Percentiles rank a stretch among this genome's conserved stretches.
Conservation (phyloP, 2,888 invertebrate genomes). For the Eristalis tenax region DNA sequence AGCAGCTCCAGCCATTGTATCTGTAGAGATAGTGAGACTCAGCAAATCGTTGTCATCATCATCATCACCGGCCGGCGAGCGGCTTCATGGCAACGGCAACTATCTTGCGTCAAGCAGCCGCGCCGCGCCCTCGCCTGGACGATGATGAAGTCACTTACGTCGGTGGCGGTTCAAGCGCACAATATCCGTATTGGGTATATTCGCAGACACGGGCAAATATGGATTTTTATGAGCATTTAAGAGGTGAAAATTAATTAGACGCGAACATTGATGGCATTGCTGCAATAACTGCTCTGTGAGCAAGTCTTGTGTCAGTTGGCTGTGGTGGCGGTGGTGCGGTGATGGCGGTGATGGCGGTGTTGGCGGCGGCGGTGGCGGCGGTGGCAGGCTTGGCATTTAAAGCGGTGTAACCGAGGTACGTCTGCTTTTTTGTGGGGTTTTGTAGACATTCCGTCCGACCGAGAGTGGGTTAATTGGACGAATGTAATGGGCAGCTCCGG, state of each 20-base stretch:
- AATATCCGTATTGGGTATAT: slow-evolving; percentile 1
- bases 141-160: slow-evolving; percentile 54
- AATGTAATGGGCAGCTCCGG: slow-evolving; percentile 32
- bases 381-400: slow-evolving; percentile 23
- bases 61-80: slow-evolving; percentile 13
- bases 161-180: not conserved
- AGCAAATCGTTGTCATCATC: slow-evolving; percentile 62
- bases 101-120: slow-evolving; percentile 46
- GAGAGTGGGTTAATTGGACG: slow-evolving; percentile 54
- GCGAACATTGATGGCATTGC: slow-evolving; percentile 66
- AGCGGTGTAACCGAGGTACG: slow-evolving; percentile 32
- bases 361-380: not conserved
- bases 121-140: not conserved
- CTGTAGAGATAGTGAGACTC: slow-evolving; percentile 16
- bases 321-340: no score
- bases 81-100: slow-evolving; percentile 13
- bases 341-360: not conserved
- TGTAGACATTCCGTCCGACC: not conserved
- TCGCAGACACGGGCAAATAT: slow-evolving; percentile 57
- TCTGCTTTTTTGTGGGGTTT: slow-evolving; percentile 6
- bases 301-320: not conserved
- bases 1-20: not conserved
- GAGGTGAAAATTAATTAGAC: slow-evolving; percentile 70
- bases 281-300: slow-evolving; percentile 36
- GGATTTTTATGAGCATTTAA: slow-evolving; percentile 70